Percentiles rank a stretch among this genome's conserved stretches.
Conservation (phyloP, 2,113 vertebrate species). For the Bolborhynchus lineola region DNA sequence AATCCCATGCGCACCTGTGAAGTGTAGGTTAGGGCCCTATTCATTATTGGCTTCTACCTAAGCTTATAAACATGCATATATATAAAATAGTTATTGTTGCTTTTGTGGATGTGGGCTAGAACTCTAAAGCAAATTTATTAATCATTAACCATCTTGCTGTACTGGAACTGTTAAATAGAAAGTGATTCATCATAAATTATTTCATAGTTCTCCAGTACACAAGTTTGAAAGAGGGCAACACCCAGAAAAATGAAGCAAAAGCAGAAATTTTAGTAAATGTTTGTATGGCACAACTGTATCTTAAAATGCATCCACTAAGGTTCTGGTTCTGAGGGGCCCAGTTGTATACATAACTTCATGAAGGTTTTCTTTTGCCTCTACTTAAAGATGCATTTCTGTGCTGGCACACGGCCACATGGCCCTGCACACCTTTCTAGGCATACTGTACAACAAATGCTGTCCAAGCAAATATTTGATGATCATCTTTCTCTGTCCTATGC, state of each 20-base stretch:
- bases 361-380: background rate
- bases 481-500: background rate
- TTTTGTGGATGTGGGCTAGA: background rate
- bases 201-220: background rate
- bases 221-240: background rate
- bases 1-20: background rate
- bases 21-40: background rate
- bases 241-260: background rate
- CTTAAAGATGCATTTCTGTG: background rate
- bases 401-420: background rate
- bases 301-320: rapidly evolving
- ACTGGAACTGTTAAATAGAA: background rate
- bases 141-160: background rate
- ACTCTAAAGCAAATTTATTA: background rate
- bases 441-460: too few species aligned
- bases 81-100: background rate
- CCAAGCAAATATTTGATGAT: background rate
- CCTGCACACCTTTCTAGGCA: background rate
- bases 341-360: background rate
- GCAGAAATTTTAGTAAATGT: background rate
- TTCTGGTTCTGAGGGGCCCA: background rate
- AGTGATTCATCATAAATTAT: background rate
- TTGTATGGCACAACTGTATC: background rate
- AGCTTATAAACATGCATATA: background rate
- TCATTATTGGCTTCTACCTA: background rate